Evolutionary conservation across 2,888 invertebrate genomes (phyloP).

Genomic region (Rhagium mordax): DNA sequence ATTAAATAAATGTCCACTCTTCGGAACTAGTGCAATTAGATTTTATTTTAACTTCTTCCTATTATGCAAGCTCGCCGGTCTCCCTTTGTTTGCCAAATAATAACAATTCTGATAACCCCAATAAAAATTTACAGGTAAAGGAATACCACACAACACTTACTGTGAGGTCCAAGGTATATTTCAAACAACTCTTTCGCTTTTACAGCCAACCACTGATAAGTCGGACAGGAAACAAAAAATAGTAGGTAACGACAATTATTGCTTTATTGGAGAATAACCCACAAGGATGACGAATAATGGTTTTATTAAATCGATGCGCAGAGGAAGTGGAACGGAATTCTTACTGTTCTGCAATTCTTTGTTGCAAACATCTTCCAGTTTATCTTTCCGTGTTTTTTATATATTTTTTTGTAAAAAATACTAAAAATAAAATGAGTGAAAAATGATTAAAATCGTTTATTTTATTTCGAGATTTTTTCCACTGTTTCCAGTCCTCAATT

Average conservation of each 20-base stretch:
- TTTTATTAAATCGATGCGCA: not conserved
- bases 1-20: not conserved
- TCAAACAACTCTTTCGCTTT: slow-evolving; percentile 11
- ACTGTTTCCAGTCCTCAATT: too few relatives aligned
- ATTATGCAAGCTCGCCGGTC: slow-evolving; percentile 17
- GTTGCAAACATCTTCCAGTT: too few relatives aligned
- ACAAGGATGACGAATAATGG: not conserved
- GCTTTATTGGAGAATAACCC: slow-evolving; percentile 14
- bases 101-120: slow-evolving; percentile 16
- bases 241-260: slow-evolving; percentile 18
- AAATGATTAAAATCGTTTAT: too few relatives aligned
- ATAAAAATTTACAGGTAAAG: slow-evolving; percentile 22
- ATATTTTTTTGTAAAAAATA: too few relatives aligned
- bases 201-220: slow-evolving; percentile 15
- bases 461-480: too few relatives aligned
- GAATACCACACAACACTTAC: slow-evolving; percentile 1
- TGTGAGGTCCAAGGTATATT: slow-evolving; percentile 1
- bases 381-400: too few relatives aligned
- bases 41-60: not conserved
- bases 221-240: slow-evolving; percentile 18
- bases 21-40: slow-evolving; percentile 14
- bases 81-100: slow-evolving; percentile 26
- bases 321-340: not conserved
- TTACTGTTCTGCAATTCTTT: too few relatives aligned
- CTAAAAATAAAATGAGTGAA: too few relatives aligned